A percentile compares a stretch with the other conserved stretches of the same genome.
Evolutionary conservation across 2,888 invertebrate species (phyloP).

Genomic region (Andrena marginata): DNA sequence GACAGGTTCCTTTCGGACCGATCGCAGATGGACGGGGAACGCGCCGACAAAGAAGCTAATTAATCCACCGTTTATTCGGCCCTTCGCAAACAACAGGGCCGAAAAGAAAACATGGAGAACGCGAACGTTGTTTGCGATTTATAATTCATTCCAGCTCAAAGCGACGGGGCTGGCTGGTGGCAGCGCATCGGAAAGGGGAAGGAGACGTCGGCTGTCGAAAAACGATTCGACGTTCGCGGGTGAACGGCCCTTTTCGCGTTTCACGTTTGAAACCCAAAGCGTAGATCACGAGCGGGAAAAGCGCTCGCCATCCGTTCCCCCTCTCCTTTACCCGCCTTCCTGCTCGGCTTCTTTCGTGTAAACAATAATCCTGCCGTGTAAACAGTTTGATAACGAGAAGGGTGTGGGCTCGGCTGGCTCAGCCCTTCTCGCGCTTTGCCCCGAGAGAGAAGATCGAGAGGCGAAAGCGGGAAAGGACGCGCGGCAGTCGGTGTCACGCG

Average conservation of each 20-base stretch:
- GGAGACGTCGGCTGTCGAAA: conserved; percentile 31
- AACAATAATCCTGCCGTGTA: conserved; percentile 78
- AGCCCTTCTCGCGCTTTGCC: conserved; percentile 40
- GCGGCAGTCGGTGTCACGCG: neutral
- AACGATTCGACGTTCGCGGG: conserved; percentile 23
- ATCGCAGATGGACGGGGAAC: neutral
- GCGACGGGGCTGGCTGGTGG: neutral
- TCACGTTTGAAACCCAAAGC: conserved; percentile 43
- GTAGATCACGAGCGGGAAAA: conserved; percentile 20
- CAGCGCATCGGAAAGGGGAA: neutral
- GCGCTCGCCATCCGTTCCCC: conserved; percentile 18
- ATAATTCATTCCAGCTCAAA: conserved; percentile 49
- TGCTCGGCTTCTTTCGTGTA: conserved; percentile 65
- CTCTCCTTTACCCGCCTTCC: conserved; percentile 5
- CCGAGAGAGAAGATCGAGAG: conserved; percentile 18
- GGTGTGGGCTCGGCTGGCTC: conserved; percentile 28
- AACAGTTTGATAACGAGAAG: conserved; percentile 77
- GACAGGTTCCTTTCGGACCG: conserved; percentile 5
- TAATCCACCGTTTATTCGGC: conserved; percentile 37
- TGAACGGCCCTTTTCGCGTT: conserved; percentile 18
- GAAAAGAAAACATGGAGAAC: conserved; percentile 17
- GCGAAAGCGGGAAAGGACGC: conserved; percentile 4
- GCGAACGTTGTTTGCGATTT: conserved; percentile 35
- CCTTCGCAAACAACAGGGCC: conserved; percentile 24
- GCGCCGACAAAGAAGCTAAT: conserved; percentile 41